Conservation (phyloP, 2,888 invertebrate genomes). For the Drosophila phalerata region DNA sequence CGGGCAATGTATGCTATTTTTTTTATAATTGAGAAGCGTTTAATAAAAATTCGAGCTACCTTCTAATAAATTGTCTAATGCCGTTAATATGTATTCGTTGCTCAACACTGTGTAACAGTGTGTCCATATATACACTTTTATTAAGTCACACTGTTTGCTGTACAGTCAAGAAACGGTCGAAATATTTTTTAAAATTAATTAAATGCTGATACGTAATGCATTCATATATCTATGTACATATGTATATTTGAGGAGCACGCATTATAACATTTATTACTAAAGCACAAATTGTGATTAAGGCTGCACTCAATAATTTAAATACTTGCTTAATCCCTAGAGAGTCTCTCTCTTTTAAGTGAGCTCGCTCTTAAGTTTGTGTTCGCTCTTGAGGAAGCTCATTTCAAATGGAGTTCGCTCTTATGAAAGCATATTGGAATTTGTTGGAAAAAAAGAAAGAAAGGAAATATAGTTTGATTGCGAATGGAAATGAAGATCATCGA, state of each 20-base stretch:
- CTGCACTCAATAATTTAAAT: conserved; percentile 7
- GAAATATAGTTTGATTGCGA: background rate
- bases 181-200: background rate
- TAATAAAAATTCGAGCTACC: background rate
- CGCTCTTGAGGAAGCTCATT: background rate
- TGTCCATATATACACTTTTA: background rate
- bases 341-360: background rate
- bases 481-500: conserved; percentile 7
- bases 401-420: background rate
- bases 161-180: background rate
- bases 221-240: conserved; percentile 8
- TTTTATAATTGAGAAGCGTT: conserved; percentile 4
- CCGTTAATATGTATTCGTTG: background rate
- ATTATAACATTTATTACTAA: conserved; percentile 11
- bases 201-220: background rate
- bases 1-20: conserved; percentile 1
- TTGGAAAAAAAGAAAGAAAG: too few species aligned
- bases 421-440: background rate
- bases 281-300: conserved; percentile 18
- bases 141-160: background rate
- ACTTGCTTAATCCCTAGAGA: conserved; percentile 4
- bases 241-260: conserved; percentile 27
- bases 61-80: background rate
- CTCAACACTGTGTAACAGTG: background rate
- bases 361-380: background rate